A percentile compares a stretch with the other conserved stretches of the same genome.
phyloP scores from a whole-genome alignment of 2,888 invertebrate genomes.

The Limnephilus auricula region DNA sequence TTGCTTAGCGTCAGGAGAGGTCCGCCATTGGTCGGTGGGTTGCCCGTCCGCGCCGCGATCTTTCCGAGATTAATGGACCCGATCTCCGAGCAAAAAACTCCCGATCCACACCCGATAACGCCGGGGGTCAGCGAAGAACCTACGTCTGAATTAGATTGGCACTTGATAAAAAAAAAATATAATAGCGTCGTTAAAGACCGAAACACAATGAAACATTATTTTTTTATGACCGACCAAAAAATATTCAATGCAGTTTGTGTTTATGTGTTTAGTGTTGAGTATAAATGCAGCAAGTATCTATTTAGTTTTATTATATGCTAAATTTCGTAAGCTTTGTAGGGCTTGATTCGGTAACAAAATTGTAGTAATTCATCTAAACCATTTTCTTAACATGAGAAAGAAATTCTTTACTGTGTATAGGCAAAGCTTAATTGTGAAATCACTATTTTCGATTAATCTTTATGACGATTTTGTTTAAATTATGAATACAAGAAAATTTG shows the following conservation, averaged over 20 bases:
- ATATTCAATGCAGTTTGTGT: not conserved
- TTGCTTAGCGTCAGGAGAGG: too few species aligned
- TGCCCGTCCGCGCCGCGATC: constrained; percentile 10
- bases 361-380: not conserved
- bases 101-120: constrained; percentile 16
- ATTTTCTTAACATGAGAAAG: not conserved
- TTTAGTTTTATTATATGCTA: too few species aligned
- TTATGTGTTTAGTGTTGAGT: too few species aligned
- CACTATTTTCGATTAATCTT: too few species aligned
- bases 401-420: not conserved
- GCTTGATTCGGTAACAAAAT: not conserved
- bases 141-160: constrained; percentile 8
- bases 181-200: not conserved
- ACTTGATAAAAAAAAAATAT: constrained; percentile 2
- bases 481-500: too few species aligned
- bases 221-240: not conserved
- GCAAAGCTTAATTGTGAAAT: too few species aligned
- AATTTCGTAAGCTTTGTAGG: too few species aligned
- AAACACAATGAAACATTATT: not conserved
- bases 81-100: constrained; percentile 23
- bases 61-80: constrained; percentile 21
- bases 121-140: constrained; percentile 3
- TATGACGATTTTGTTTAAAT: too few species aligned
- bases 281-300: too few species aligned
- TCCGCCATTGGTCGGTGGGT: not conserved